Evolutionary conservation across 2,113 vertebrate species (phyloP), one percentile per base, ranked within the genome.

Genomic region (Oxygymnocypris stewartii): DNA sequence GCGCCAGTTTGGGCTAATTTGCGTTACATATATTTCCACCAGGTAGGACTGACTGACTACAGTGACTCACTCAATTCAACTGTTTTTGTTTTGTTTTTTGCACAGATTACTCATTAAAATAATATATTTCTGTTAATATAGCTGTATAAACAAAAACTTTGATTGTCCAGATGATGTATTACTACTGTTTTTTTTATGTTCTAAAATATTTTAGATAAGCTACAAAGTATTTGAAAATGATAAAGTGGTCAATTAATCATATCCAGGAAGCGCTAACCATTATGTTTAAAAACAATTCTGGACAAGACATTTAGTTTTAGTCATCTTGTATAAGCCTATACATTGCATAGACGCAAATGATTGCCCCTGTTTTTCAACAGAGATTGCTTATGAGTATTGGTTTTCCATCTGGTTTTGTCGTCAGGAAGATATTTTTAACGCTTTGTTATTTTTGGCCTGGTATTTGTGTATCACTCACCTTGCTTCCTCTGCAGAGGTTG

Each of bases 391-490:
- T 79, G 67, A 67, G 74, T 76, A 85, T 83, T 73, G 69, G 77
- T 82, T 89, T 88, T 84, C 87, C 59, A 47, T 83, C 77, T 85
- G 82, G 49, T 49, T 49, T 49, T 49, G 47, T 49, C 4, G 12
- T 4, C 79, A 23, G 42, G 23, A 40, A 83, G 44, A 37, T 87
- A 86, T 85, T 80, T 91, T 82, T 91, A 88, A 90, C 73, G 44
- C 67, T 18, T 4, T 31, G 87, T 87, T 92, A 90, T 94, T 92
- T 93, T 90, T 90, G 89, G 88, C 78, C 87, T 65, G 69, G 40
- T 88, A 86, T 84, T 84, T 89, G 88, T 11, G 54, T 78, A 79
- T 87, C 73, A 84, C 81, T 85, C 91, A 84, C 85, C 86, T 88
- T 67, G 87, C 89, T 90, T 90, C 54, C 85, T 92, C 87, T 90